Evolutionary conservation across 2,888 invertebrate genomes (phyloP).

Genomic region (Allolobophora icterica): DNA sequence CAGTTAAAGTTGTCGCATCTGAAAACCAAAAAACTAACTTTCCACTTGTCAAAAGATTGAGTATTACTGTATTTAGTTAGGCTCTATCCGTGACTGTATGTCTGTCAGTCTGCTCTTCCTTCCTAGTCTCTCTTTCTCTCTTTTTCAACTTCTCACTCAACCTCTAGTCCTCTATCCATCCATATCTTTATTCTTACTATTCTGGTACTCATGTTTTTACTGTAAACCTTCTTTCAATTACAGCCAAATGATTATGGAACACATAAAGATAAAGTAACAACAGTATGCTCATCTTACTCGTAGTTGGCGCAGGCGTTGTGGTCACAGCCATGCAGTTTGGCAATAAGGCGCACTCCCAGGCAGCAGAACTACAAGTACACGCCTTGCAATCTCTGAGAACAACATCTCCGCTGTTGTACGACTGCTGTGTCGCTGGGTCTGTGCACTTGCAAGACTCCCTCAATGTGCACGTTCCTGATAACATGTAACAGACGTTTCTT

Average conservation of each 20-base stretch:
- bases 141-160: too few relatives aligned
- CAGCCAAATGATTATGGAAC: not conserved
- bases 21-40: not conserved
- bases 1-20: not conserved
- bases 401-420: slow-evolving; percentile 31
- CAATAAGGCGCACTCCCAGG: slow-evolving; percentile 3
- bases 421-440: slow-evolving; percentile 28
- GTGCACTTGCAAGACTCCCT: slow-evolving; percentile 31
- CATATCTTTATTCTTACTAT: too few relatives aligned
- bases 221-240: not conserved
- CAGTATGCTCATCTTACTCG: not conserved
- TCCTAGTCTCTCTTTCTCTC: too few relatives aligned
- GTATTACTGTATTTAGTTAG: not conserved
- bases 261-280: not conserved
- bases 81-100: not conserved
- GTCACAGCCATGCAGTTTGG: slow-evolving; percentile 25
- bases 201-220: too few relatives aligned
- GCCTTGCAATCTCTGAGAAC: slow-evolving; percentile 20
- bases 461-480: slow-evolving; percentile 35
- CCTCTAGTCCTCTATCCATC: too few relatives aligned
- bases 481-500: not conserved
- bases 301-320: slow-evolving; percentile 26
- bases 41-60: not conserved
- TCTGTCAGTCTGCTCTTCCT: too few relatives aligned
- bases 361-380: slow-evolving; percentile 4